A percentile compares a stretch with the other conserved stretches of the same genome.
Evolutionary conservation across 1,140 invertebrate genomes (phyloP).

Genomic region (Philopotamus ludificatus): DNA sequence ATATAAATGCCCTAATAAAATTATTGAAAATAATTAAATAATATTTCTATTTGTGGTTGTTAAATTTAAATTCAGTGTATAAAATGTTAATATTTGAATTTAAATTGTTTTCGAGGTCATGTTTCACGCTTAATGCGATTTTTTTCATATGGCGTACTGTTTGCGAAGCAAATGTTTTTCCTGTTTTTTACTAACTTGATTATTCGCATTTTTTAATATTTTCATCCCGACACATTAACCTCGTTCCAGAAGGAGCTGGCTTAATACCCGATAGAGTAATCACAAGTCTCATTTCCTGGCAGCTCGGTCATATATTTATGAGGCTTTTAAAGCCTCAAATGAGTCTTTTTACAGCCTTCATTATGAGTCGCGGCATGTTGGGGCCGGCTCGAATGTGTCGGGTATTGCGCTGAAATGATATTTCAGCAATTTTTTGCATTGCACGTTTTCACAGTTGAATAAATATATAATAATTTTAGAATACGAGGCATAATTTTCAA

Average conservation of each 20-base stretch:
- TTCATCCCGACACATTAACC: too few relatives aligned
- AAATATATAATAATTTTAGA: neutral
- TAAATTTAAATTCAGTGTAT: too few relatives aligned
- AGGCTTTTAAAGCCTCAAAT: slow-evolving; percentile 10
- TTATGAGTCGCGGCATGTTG: slow-evolving; percentile 6
- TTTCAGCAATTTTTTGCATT: neutral
- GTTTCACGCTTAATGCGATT: neutral
- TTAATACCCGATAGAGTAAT: neutral
- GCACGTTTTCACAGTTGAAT: neutral
- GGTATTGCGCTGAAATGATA: neutral
- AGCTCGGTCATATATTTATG: slow-evolving; percentile 3
- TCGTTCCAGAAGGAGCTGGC: neutral
- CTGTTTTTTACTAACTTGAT: too few relatives aligned
- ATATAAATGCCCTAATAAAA: too few relatives aligned
- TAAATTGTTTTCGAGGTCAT: neutral
- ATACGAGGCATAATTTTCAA: neutral
- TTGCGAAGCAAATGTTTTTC: neutral
- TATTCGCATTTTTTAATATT: too few relatives aligned
- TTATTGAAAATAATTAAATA: too few relatives aligned
- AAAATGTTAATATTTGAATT: too few relatives aligned
- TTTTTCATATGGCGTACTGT: neutral
- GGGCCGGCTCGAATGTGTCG: neutral
- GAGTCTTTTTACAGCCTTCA: slow-evolving; percentile 10
- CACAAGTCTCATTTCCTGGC: neutral
- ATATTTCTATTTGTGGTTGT: too few relatives aligned